A percentile compares a stretch with the other conserved stretches of the same genome.
These are phyloP conservation scores for Tricholaema leucomelas DNA, from an alignment of 2,113 vertebrate species.

Conservation along the genomic window DNA sequence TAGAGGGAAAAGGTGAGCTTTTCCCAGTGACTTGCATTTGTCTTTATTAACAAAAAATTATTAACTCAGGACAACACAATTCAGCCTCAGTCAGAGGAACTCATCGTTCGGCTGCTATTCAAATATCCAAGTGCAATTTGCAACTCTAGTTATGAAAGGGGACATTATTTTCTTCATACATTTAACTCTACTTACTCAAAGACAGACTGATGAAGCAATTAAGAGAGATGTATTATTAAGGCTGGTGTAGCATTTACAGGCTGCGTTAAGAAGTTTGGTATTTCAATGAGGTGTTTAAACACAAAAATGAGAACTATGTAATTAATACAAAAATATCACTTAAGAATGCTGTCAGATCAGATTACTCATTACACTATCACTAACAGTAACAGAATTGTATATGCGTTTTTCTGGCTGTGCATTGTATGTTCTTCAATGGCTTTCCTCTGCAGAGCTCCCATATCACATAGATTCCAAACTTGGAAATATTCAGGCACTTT, in stretches of 20 bases:
- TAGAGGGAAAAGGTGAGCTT: background rate
- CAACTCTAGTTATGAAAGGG: slow-evolving; percentile 35
- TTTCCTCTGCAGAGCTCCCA: background rate
- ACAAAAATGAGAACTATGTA: background rate
- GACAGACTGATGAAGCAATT: background rate
- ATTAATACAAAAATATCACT: slow-evolving; percentile 10
- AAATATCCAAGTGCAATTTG: slow-evolving; percentile 36
- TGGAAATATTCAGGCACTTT: slow-evolving; percentile 20
- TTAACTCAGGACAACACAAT: slow-evolving; percentile 50
- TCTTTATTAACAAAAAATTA: background rate
- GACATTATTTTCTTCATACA: slow-evolving; percentile 26
- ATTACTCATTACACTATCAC: background rate
- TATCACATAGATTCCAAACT: background rate
- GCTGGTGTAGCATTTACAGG: background rate
- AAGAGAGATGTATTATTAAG: background rate
- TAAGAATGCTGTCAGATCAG: slow-evolving; percentile 8
- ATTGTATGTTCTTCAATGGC: background rate
- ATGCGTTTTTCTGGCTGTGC: background rate
- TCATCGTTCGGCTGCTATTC: slow-evolving; percentile 33
- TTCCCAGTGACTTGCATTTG: background rate
- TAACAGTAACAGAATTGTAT: background rate
- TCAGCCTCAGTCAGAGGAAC: slow-evolving; percentile 17
- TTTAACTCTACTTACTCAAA: slow-evolving; percentile 39
- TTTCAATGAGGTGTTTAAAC: background rate
- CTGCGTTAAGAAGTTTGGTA: background rate